These are phyloP conservation scores for Drosophila arizonae DNA, from an alignment of 1,140 invertebrate species.

Conservation along the genomic window DNA sequence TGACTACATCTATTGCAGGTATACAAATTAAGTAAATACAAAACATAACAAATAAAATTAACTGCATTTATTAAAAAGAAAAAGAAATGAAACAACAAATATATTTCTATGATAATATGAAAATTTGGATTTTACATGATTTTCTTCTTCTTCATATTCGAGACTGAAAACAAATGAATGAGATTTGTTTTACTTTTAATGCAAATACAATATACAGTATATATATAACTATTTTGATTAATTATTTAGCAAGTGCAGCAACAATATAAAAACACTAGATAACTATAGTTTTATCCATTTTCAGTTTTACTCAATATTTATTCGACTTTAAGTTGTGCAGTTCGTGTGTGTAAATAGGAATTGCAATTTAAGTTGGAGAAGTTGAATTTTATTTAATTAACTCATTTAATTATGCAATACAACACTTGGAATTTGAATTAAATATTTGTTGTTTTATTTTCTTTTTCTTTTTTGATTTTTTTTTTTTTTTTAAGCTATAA, in stretches of 20 bases:
- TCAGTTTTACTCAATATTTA: slow-evolving; percentile 12
- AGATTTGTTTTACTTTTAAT: not conserved
- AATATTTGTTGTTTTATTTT: slow-evolving; percentile 31
- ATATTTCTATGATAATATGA: too few relatives aligned
- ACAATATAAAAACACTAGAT: slow-evolving; percentile 6
- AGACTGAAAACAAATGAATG: too few relatives aligned
- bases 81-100: too few relatives aligned
- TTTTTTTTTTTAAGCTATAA: slow-evolving; percentile 65
- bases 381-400: slow-evolving; percentile 12
- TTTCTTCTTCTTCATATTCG: too few relatives aligned
- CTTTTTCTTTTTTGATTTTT: slow-evolving; percentile 22
- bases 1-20: too few relatives aligned
- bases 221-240: not conserved
- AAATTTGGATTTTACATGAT: too few relatives aligned
- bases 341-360: slow-evolving; percentile 12
- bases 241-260: slow-evolving; percentile 2
- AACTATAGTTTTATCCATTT: not conserved
- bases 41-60: too few relatives aligned
- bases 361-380: slow-evolving; percentile 8
- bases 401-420: slow-evolving; percentile 37
- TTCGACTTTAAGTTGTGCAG: slow-evolving; percentile 17
- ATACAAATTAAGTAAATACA: too few relatives aligned
- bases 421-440: slow-evolving; percentile 43
- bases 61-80: too few relatives aligned
- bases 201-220: not conserved